Base-by-base conservation (phyloP, 2,113 vertebrate species). In the Acanthochromis polyacanthus region DNA sequence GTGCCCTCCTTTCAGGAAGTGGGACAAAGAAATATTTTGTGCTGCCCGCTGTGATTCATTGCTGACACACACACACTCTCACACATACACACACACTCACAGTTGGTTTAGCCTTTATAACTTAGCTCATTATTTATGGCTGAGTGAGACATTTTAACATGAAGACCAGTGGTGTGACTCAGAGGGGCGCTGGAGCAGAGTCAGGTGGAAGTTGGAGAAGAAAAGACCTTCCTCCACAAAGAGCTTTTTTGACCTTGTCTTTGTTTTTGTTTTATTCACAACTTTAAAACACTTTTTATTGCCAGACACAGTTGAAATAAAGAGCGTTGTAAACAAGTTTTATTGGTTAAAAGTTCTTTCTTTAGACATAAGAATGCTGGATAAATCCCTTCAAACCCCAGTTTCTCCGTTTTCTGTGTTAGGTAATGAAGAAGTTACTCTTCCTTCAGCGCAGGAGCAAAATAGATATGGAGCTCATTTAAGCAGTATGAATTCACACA, bases 21-120 rank as follows among this genome's bases (percentile, higher is more conserved):
- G 63, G 86, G 78, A 92, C 86, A 91, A 92, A 88, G 85, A 84
- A 78, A 78, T 78, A 77, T 76, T 68, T 71, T 80, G 80, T 69
- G 57, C 20, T 50, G 68, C 69, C 57, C 46, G 5, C 73, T 72
- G 80, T 90, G 90, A 92, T 90, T 91, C 91, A 92, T 80, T 52
- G 52, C 80, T 85, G 48, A 88, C 25, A 72, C 83, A 66, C 59
- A 70, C 66, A 53, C 64, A n/a, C 61, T 45, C 57, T 22, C 55
- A 19, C 50, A 75, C 75, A 71, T 52, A 57, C 58, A 69, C 65
- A 43, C 57, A 53, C 58, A 61, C 60, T 12, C 38, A 64, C 40
- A 63, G 71, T 79, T 72, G 78, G 77, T 81, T 86, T 76, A 76
- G 59, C 43, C 74, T 85, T 82, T 83, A 72, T 46, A 86, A 71